A percentile compares a stretch with the other conserved stretches of the same genome.
These are phyloP conservation scores for Cyphomyrmex costatus DNA, from an alignment of 1,140 invertebrate genomes.

Conservation along the genomic window DNA sequence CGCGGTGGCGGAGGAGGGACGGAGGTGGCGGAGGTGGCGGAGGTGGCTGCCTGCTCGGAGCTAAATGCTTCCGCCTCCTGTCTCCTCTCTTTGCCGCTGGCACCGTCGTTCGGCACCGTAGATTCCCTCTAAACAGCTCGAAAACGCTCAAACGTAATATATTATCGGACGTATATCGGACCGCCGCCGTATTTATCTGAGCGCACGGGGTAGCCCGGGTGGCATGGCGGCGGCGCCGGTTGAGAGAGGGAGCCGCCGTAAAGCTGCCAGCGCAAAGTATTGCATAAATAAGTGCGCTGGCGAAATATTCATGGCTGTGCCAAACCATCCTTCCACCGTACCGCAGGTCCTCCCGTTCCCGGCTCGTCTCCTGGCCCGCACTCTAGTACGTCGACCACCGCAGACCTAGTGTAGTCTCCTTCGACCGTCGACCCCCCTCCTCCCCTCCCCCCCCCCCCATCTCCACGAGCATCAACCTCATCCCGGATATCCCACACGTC, in stretches of 20 bases:
- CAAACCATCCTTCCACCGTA: constrained; percentile 80
- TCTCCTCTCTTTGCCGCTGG: constrained; percentile 70
- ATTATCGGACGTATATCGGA: constrained; percentile 83
- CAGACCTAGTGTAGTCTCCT: constrained; percentile 58
- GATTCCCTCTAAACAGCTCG: constrained; percentile 81
- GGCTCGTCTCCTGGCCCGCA: constrained; percentile 37
- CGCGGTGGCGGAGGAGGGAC: not conserved
- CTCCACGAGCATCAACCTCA: constrained; percentile 71
- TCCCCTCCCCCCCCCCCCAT: too few species aligned
- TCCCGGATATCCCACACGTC: constrained; percentile 70
- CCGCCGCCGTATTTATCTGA: constrained; percentile 83
- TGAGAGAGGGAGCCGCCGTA: constrained; percentile 79
- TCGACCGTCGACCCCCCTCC: too few species aligned
- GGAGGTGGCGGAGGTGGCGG: constrained; percentile 25
- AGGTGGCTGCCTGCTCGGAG: constrained; percentile 71
- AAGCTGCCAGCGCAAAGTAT: constrained; percentile 86
- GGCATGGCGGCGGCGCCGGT: constrained; percentile 49
- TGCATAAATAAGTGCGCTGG: constrained; percentile 86
- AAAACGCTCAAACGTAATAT: constrained; percentile 85
- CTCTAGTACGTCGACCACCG: constrained; percentile 65
- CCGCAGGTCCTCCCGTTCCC: constrained; percentile 49
- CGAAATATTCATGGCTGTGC: constrained; percentile 86
- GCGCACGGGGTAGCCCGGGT: constrained; percentile 65
- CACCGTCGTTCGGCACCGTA: constrained; percentile 69
- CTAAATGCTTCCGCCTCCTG: constrained; percentile 82